Evolutionary conservation across 2,113 vertebrate species (phyloP).

Genomic region (Elachura formosa): DNA sequence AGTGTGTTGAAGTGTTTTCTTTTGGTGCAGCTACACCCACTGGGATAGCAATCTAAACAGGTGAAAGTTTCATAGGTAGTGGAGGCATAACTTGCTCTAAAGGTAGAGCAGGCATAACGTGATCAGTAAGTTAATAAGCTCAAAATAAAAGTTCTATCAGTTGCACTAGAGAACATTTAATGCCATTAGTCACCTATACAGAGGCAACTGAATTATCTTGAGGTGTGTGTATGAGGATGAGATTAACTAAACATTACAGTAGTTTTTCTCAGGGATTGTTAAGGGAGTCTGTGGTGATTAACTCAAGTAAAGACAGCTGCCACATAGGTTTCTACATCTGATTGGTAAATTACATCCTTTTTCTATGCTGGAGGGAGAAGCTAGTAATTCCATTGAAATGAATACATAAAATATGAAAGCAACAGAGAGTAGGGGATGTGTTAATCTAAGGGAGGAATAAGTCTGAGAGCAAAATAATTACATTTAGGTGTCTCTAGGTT

Average conservation of each 20-base stretch:
- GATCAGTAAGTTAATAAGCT: not conserved
- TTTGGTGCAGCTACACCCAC: not conserved
- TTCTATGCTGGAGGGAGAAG: not conserved
- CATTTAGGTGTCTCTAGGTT: not conserved
- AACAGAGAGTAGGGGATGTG: not conserved
- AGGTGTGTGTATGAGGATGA: not conserved
- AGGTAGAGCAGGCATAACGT: not conserved
- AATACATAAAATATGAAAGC: not conserved
- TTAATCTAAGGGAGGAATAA: not conserved
- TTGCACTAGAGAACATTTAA: not conserved
- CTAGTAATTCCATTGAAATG: not conserved
- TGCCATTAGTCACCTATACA: not conserved
- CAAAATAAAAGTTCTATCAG: not conserved
- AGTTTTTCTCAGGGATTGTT: not conserved
- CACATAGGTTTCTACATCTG: not conserved
- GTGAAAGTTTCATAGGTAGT: not conserved
- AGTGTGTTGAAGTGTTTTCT: not conserved
- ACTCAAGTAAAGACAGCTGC: not conserved
- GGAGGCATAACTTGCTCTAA: too few species aligned
- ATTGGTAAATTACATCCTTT: not conserved
- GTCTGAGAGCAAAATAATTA: not conserved
- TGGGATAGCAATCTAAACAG: not conserved
- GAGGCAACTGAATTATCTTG: not conserved
- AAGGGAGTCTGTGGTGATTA: not conserved
- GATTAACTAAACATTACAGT: not conserved